phyloP scores from a whole-genome alignment of 2,888 invertebrate genomes.

The Nemurella pictetii region DNA sequence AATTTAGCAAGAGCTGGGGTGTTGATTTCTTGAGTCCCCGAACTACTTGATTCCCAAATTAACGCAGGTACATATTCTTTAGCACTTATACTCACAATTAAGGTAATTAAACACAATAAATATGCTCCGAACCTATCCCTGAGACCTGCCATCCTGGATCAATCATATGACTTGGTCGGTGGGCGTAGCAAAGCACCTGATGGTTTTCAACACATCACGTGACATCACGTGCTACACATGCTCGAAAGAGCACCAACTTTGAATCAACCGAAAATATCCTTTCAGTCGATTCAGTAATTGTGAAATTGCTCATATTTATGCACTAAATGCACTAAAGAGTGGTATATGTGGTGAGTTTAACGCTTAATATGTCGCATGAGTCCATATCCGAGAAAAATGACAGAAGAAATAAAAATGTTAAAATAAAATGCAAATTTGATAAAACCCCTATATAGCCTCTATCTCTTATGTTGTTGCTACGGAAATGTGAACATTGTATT shows the following conservation, averaged over 20 bases:
- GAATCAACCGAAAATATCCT: no score
- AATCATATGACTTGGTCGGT: constrained; percentile 26
- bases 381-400: no score
- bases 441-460: neutral
- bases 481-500: neutral
- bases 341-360: no score
- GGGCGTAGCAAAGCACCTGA: constrained; percentile 6
- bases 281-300: no score
- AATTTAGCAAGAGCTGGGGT: constrained; percentile 9
- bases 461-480: neutral
- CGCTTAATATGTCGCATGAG: no score
- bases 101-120: constrained; percentile 6
- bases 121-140: neutral
- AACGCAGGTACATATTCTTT: constrained; percentile 37
- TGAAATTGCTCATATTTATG: no score
- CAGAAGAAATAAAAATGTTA: no score
- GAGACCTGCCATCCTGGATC: constrained; percentile 17
- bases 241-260: neutral
- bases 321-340: no score
- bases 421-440: neutral
- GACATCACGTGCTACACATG: neutral
- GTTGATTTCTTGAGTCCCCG: neutral
- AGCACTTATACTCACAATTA: constrained; percentile 16
- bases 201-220: neutral
- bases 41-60: constrained; percentile 34